Percentiles rank a stretch among this genome's conserved stretches.
phyloP scores from a whole-genome alignment of 1,140 invertebrate species.

The Drosophila sp. region DNA sequence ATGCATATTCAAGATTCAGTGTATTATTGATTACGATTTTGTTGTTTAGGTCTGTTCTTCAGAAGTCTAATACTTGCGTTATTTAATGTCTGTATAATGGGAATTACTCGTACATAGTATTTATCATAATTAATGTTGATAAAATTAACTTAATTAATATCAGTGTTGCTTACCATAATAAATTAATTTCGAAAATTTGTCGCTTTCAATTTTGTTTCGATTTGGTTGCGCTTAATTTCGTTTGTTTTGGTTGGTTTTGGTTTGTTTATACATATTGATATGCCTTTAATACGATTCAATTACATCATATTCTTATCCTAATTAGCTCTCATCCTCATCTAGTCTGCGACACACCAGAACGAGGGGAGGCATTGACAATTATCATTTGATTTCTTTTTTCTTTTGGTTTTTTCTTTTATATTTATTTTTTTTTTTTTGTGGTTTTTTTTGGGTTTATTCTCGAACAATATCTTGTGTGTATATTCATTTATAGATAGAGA shows the following conservation, averaged over 20 bases:
- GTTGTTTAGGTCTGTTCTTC: conserved; percentile 48
- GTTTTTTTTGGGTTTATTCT: conserved; percentile 38
- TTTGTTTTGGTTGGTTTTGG: conserved; percentile 8
- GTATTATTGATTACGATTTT: conserved; percentile 61
- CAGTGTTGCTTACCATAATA: conserved; percentile 72
- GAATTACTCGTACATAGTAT: conserved; percentile 11
- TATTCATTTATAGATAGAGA: conserved; percentile 78
- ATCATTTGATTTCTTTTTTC: conserved; percentile 38
- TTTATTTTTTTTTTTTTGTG: conserved; percentile 12
- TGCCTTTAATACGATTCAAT: conserved; percentile 65
- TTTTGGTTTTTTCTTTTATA: too few relatives aligned
- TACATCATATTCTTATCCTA: conserved; percentile 40
- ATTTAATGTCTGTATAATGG: conserved; percentile 54
- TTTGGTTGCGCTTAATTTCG: too few relatives aligned
- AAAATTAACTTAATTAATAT: conserved; percentile 78
- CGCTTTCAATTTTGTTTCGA: conserved; percentile 41
- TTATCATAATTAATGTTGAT: conserved; percentile 64
- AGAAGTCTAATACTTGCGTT: conserved; percentile 74
- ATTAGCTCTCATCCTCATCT: conserved; percentile 53
- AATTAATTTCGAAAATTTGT: conserved; percentile 68
- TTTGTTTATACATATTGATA: conserved; percentile 66
- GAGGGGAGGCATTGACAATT: conserved; percentile 58
- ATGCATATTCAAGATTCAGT: conserved; percentile 5
- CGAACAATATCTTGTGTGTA: conserved; percentile 41
- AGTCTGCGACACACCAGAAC: conserved; percentile 60